phyloP scores from a whole-genome alignment of 2,797 vertebrate genomes.

The Acridotheres tristis region DNA sequence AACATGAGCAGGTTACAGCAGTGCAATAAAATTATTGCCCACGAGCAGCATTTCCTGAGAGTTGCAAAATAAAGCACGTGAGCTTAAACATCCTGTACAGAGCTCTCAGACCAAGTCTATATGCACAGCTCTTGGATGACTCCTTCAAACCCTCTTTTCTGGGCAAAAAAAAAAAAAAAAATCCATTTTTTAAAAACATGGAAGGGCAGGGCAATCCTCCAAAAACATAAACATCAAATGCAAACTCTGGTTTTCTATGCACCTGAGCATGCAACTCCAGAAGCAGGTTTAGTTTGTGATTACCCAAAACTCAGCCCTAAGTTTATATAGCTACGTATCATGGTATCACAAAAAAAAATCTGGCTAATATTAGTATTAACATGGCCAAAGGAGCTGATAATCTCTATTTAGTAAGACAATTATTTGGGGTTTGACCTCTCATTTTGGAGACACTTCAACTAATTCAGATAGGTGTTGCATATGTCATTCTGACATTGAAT shows the following conservation, averaged over 20 bases:
- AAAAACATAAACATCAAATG: neutral
- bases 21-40: neutral
- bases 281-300: neutral
- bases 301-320: neutral
- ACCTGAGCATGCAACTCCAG: neutral
- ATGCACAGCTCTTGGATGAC: neutral
- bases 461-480: neutral
- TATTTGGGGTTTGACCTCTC: neutral
- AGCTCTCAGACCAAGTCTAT: neutral
- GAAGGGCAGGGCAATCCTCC: neutral
- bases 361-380: neutral
- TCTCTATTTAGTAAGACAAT: neutral
- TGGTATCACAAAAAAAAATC: neutral
- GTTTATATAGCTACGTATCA: neutral
- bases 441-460: neutral
- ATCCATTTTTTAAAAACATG: neutral
- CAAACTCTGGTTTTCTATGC: neutral
- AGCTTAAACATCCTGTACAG: neutral
- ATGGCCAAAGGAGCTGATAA: neutral
- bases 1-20: neutral
- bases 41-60: neutral
- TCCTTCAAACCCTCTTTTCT: neutral
- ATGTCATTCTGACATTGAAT: neutral
- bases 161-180: neutral
- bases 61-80: neutral